Conservation (phyloP, 2,797 vertebrate species). For the Lindbergichthys nudifrons region DNA sequence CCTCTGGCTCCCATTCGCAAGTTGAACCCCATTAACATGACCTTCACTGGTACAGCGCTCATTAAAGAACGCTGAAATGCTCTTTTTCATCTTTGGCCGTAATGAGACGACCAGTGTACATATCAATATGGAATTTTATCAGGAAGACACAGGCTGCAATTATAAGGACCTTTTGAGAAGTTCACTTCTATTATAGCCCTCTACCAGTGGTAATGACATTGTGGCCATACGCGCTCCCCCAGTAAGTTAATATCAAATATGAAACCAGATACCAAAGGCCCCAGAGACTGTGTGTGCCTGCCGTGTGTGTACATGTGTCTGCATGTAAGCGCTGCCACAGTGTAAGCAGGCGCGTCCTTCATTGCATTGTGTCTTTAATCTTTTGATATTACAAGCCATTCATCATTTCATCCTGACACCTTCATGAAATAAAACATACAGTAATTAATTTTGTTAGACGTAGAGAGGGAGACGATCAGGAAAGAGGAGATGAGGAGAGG, state of each 20-base stretch:
- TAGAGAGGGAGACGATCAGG: constrained; percentile 52
- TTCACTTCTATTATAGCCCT: constrained; percentile 86
- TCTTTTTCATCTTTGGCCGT: constrained; percentile 81
- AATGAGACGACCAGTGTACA: constrained; percentile 82
- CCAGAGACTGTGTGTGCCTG: constrained; percentile 69
- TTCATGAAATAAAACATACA: constrained; percentile 89
- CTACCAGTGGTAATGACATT: constrained; percentile 82
- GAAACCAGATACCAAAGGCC: constrained; percentile 80
- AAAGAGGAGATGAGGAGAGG: constrained; percentile 48
- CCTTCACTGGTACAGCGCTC: constrained; percentile 82
- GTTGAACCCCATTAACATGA: constrained; percentile 86
- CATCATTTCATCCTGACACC: constrained; percentile 87
- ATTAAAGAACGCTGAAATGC: constrained; percentile 82
- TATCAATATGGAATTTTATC: constrained; percentile 83
- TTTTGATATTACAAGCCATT: constrained; percentile 91
- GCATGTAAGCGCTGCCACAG: constrained; percentile 65
- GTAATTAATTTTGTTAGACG: constrained; percentile 89
- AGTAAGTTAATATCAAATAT: constrained; percentile 85
- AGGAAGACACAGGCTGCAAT: constrained; percentile 79
- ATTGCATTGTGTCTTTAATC: constrained; percentile 80
- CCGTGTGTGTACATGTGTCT: constrained; percentile 58
- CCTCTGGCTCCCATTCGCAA: constrained; percentile 82
- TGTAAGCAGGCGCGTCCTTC: constrained; percentile 70
- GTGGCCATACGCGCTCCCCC: constrained; percentile 77
- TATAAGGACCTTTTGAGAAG: constrained; percentile 86